Evolutionary conservation across 2,888 invertebrate species (phyloP).

Genomic region (Nomada hirtipes): DNA sequence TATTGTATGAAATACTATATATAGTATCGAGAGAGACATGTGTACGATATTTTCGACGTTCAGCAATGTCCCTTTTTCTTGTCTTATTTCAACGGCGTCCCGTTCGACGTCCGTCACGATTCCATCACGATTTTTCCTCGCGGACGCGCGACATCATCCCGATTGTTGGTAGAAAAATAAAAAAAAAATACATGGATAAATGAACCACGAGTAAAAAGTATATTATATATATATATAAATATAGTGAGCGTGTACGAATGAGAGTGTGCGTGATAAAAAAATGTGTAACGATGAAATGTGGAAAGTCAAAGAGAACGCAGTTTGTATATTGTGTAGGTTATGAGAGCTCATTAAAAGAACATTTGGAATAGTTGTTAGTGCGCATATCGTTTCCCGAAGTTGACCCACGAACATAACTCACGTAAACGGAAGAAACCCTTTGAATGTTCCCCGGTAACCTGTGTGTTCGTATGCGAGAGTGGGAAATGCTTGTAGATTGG

Average conservation of each 20-base stretch:
- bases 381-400: slow-evolving; percentile 28
- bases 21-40: slow-evolving; percentile 22
- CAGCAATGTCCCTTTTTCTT: slow-evolving; percentile 36
- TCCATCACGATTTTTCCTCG: slow-evolving; percentile 3
- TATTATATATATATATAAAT: not conserved
- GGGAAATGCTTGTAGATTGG: slow-evolving; percentile 33
- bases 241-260: not conserved
- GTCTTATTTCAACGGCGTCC: slow-evolving; percentile 10
- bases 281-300: not conserved
- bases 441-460: slow-evolving; percentile 5
- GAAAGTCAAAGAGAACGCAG: not conserved
- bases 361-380: slow-evolving; percentile 45
- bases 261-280: too few relatives aligned
- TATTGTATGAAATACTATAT: slow-evolving; percentile 20
- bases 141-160: slow-evolving; percentile 5
- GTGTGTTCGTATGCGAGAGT: slow-evolving; percentile 14
- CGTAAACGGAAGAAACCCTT: not conserved
- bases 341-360: not conserved
- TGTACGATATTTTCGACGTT: slow-evolving; percentile 56
- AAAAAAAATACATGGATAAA: not conserved
- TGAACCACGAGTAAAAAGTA: not conserved
- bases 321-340: not conserved
- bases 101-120: slow-evolving; percentile 39
- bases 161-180: slow-evolving; percentile 5
- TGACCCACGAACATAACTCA: not conserved